Evolutionary conservation across 2,113 vertebrate genomes (phyloP), one percentile per base, ranked within the genome.

Genomic region (Lutjanus erythropterus): DNA sequence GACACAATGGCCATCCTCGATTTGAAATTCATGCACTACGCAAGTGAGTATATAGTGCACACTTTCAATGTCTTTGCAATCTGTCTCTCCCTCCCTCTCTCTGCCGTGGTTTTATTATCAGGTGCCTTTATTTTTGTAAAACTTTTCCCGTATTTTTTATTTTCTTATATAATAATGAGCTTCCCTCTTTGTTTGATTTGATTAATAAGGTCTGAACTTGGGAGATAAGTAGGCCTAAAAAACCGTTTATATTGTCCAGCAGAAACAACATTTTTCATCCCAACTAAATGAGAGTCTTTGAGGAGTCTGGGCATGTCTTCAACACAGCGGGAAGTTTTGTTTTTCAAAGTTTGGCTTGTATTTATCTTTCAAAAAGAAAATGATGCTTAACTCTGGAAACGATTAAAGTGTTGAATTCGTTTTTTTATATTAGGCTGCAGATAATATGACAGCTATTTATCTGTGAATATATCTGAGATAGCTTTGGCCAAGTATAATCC

Each of bases 391-490:
- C 37, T 9, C 23, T 64, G 60, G 37, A 41, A 27, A 42, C 2
- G 3, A 42, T 62, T 37, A 35, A 50, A 49, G 19, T 35, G 10
- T 58, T 44, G 8, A 49, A 35, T 46, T 16, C 1, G 37, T 39
- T 4, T 37, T 58, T 25, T 67, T 16, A 56, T 35, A 46, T 53
- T 39, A 47, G 4, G 53, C 49, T 39, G n/a, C 35, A 55, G 29
- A 27, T 42, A n/a, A 56, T 58, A 29, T 60, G 59, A 78, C 31
- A 31, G 25, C 3, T 53, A 27, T 64, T 46, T 29, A 62, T 78
- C 49, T 16, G 16, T 46, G n/a, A 25, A 41, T n/a, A 27, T 21
- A 39, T 58, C 41, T 23, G 4, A 39, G 23, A 31, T 29, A 23
- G 42, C 10, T 9, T 33, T 65, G 33, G 21, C n/a, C 49, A 47